These are phyloP conservation scores for Nylanderia fulva DNA, from an alignment of 1,140 invertebrate species.

Conservation along the genomic window DNA sequence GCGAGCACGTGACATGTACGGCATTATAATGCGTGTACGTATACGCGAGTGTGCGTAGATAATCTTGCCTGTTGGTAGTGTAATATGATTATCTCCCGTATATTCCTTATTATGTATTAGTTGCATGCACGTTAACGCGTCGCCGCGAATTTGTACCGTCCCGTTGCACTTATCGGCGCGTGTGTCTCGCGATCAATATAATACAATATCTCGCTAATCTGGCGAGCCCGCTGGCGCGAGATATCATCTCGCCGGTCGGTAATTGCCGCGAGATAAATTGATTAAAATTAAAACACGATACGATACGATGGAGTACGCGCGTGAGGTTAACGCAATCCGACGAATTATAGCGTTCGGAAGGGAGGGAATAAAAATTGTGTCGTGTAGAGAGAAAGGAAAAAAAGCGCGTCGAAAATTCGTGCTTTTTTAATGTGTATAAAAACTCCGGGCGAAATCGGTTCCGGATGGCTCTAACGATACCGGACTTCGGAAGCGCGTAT, in stretches of 20 bases:
- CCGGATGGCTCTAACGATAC: not conserved
- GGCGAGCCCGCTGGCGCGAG: constrained; percentile 25
- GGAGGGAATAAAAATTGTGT: not conserved
- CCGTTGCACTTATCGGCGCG: constrained; percentile 26
- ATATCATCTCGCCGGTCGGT: constrained; percentile 36
- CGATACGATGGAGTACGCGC: not conserved
- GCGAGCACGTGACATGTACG: constrained; percentile 10
- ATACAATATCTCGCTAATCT: constrained; percentile 41
- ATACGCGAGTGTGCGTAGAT: constrained; percentile 13
- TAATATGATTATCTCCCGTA: not conserved
- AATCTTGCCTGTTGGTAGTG: constrained; percentile 14
- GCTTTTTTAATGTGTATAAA: constrained; percentile 24
- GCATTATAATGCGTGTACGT: not conserved
- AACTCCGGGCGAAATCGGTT: constrained; percentile 3
- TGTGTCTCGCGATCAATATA: constrained; percentile 30
- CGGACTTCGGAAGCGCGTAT: constrained; percentile 71
- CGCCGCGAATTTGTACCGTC: constrained; percentile 9
- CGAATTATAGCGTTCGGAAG: not conserved
- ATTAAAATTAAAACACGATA: constrained; percentile 46
- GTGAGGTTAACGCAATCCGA: not conserved
- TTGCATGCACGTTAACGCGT: not conserved
- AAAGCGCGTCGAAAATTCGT: not conserved
- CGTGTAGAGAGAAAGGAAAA: not conserved
- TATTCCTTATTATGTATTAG: not conserved
- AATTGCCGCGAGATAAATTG: constrained; percentile 47